phyloP scores from a whole-genome alignment of 2,113 vertebrate genomes.

The Catagonus wagneri region DNA sequence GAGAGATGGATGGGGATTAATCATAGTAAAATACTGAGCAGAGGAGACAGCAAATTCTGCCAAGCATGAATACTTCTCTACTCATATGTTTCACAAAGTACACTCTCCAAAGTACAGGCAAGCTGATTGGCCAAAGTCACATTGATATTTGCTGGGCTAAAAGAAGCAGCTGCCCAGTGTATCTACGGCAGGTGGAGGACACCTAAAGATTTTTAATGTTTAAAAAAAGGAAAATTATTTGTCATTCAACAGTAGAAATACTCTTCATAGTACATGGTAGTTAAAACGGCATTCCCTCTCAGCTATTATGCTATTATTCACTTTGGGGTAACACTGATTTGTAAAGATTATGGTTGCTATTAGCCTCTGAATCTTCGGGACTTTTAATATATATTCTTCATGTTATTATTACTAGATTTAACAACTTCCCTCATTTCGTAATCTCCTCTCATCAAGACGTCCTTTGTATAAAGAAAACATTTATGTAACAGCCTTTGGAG shows the following conservation, averaged over 20 bases:
- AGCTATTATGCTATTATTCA: neutral
- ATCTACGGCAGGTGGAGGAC: conserved; percentile 74
- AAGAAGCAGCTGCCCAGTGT: conserved; percentile 77
- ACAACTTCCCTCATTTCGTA: conserved; percentile 18
- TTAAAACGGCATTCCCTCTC: conserved; percentile 11
- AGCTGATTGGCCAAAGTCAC: conserved; percentile 74
- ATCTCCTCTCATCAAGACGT: conserved; percentile 17
- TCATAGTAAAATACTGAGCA: conserved; percentile 80
- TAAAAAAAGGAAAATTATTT: conserved; percentile 64
- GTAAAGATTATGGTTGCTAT: neutral
- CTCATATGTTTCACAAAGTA: conserved; percentile 76
- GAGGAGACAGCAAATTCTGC: conserved; percentile 80
- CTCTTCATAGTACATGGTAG: conserved; percentile 57
- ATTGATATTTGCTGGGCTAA: conserved; percentile 81
- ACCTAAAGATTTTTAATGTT: conserved; percentile 14
- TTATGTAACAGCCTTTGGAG: neutral
- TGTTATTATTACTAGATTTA: neutral
- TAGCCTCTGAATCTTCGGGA: neutral
- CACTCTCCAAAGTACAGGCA: conserved; percentile 51
- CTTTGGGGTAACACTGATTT: conserved; percentile 40
- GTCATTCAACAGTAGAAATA: conserved; percentile 71
- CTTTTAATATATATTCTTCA: neutral
- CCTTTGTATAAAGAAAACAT: neutral
- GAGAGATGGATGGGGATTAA: conserved; percentile 75
- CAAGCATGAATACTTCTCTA: conserved; percentile 77